A percentile compares a stretch with the other conserved stretches of the same genome.
Conservation (phyloP, 2,888 invertebrate species). For the Melinaea marsaeus region DNA sequence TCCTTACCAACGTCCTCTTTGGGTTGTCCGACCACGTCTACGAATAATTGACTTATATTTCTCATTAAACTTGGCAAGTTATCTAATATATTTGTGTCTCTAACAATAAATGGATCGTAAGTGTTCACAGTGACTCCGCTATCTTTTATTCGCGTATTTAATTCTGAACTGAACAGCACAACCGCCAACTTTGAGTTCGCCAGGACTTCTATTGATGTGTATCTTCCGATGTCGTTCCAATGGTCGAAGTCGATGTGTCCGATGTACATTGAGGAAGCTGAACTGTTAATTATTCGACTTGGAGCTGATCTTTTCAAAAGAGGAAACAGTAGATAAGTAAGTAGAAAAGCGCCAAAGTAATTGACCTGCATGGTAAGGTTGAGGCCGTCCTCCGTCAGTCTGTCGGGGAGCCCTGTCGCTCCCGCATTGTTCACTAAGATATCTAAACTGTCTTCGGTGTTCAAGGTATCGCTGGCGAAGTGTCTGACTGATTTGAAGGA, state of each 20-base stretch:
- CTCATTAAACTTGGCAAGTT: conserved; percentile 44
- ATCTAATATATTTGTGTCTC: conserved; percentile 52
- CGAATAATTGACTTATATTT: conserved; percentile 45
- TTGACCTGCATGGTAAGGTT: conserved; percentile 83
- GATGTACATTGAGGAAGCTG: conserved; percentile 77
- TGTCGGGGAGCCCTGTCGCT: conserved; percentile 59
- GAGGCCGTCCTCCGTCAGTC: conserved; percentile 79
- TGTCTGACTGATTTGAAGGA: conserved; percentile 70
- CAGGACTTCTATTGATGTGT: conserved; percentile 45
- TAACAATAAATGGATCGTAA: conserved; percentile 73
- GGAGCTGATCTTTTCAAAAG: conserved; percentile 74
- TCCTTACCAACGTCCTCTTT: conserved; percentile 60
- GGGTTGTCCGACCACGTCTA: conserved; percentile 52
- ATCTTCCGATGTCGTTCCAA: conserved; percentile 57
- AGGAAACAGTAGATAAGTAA: conserved; percentile 81
- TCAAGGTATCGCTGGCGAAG: conserved; percentile 71
- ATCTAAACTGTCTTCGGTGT: conserved; percentile 61
- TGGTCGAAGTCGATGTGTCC: conserved; percentile 62
- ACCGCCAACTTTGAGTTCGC: conserved; percentile 79
- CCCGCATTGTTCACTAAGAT: conserved; percentile 80
- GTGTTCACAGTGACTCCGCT: conserved; percentile 81
- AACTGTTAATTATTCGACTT: conserved; percentile 81
- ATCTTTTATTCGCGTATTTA: conserved; percentile 74
- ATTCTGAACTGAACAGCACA: conserved; percentile 78
- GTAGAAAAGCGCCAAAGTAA: conserved; percentile 84